Conservation (phyloP, 2,888 invertebrate species). For the Gasteruption jaculator region DNA sequence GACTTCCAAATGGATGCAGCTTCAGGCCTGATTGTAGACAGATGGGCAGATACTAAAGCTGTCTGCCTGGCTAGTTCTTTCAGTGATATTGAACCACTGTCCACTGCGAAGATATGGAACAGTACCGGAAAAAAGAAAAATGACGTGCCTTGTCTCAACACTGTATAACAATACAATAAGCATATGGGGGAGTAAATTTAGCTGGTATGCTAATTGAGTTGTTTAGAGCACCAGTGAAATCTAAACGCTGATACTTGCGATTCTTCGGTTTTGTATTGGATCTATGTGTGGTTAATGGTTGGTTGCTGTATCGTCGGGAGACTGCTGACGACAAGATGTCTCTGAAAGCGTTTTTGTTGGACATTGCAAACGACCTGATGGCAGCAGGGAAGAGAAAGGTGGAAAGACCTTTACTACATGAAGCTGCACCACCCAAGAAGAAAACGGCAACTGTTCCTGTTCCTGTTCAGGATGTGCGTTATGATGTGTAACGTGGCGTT, state of each 20-base stretch:
- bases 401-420: not conserved
- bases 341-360: not conserved
- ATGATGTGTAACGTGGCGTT: too few relatives aligned
- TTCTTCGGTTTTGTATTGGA: not conserved
- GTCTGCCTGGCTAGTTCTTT: not conserved
- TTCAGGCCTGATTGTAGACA: too few relatives aligned
- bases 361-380: constrained; percentile 2
- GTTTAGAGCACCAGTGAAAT: not conserved
- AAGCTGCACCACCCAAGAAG: not conserved
- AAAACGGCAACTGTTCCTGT: not conserved
- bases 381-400: not conserved
- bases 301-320: constrained; percentile 1
- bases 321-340: not conserved
- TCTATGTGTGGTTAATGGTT: constrained; percentile 1
- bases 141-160: not conserved
- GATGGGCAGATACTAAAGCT: constrained; percentile 2
- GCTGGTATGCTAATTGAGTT: not conserved
- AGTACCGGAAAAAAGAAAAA: constrained; percentile 1
- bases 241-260: not conserved
- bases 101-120: not conserved
- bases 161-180: constrained; percentile 3
- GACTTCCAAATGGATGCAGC: too few relatives aligned
- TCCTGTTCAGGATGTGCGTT: not conserved
- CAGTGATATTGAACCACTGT: not conserved
- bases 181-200: not conserved